phyloP scores from a whole-genome alignment of 2,797 vertebrate species.

The Taeniopygia guttata region DNA sequence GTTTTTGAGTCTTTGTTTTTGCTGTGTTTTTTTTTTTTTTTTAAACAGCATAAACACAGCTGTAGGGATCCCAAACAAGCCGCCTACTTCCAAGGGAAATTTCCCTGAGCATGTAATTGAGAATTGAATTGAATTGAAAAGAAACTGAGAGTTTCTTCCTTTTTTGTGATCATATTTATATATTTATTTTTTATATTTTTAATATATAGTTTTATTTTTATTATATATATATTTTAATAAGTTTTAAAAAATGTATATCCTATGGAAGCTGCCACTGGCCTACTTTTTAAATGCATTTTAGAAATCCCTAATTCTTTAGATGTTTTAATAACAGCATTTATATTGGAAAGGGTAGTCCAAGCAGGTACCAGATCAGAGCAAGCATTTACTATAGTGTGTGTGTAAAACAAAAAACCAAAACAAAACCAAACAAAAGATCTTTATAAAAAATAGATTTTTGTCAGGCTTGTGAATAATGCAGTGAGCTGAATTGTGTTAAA shows the following conservation, averaged over 20 bases:
- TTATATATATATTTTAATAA: too few species aligned
- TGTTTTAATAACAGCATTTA: background rate
- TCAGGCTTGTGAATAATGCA: slow-evolving; percentile 44
- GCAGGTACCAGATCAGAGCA: slow-evolving; percentile 23
- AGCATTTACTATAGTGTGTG: background rate
- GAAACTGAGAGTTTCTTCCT: background rate
- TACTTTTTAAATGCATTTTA: slow-evolving; percentile 12
- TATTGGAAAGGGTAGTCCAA: background rate
- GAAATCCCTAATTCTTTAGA: background rate
- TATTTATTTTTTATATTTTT: background rate
- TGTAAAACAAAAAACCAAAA: background rate
- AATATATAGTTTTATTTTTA: too few species aligned
- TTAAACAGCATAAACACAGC: background rate
- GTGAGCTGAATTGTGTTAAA: slow-evolving; percentile 14
- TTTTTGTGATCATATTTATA: background rate
- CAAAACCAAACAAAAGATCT: background rate
- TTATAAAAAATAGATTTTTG: background rate
- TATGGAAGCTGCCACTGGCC: background rate
- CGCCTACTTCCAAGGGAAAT: background rate
- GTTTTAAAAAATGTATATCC: background rate
- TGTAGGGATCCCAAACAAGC: background rate
- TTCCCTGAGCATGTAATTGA: background rate
- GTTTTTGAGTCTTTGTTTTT: background rate
- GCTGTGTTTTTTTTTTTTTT: background rate
- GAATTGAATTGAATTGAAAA: too few species aligned